Evolutionary conservation across 2,888 invertebrate species (phyloP), one percentile per base, ranked within the genome.

Genomic region (Baronia brevicornis): DNA sequence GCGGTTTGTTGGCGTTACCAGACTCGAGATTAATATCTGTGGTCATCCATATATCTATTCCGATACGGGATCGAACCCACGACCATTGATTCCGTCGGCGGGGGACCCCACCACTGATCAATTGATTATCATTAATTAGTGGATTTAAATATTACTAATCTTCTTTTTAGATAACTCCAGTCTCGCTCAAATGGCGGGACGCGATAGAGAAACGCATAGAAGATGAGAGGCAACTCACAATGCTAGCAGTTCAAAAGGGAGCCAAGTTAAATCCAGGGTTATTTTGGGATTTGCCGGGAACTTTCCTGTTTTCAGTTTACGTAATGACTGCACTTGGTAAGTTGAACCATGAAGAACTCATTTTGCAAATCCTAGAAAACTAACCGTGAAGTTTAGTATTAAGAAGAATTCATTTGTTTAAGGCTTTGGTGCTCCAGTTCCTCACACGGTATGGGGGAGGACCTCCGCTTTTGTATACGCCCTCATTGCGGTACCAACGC

Each of bases 351-450:
- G 27, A 25, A 7, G 10, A 3, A 23, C 3, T 5, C 17, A 13
- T 11, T 11, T n/a, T n/a, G n/a, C n/a, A n/a, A n/a, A n/a, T n/a
- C n/a, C n/a, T n/a, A n/a, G n/a, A n/a, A n/a, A n/a, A n/a, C n/a
- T n/a, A n/a, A n/a, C n/a, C n/a, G n/a, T n/a, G 7, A 19, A 8
- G 2, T 29, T 7, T 10, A 7, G 8, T 2, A 8, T 11, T 15
- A 18, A 17, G 5, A 9, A 19, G 11, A 5, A 5, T 7, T 6
- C 19, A 17, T 2, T 11, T 35, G 38, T 60, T 63, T 2, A 54
- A 91, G 91, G 91, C 41, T 90, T 91, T 48, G 91, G 91, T 1
- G 90, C 91, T 1, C 91, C 91, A 0, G 89, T 91, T 3, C 91
- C 91, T 1, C 85, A 89, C 10, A 91, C 91, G 1, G 57, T 85